Base-by-base conservation (phyloP, 2,888 invertebrate species). In the Tenthredo distinguenda region DNA sequence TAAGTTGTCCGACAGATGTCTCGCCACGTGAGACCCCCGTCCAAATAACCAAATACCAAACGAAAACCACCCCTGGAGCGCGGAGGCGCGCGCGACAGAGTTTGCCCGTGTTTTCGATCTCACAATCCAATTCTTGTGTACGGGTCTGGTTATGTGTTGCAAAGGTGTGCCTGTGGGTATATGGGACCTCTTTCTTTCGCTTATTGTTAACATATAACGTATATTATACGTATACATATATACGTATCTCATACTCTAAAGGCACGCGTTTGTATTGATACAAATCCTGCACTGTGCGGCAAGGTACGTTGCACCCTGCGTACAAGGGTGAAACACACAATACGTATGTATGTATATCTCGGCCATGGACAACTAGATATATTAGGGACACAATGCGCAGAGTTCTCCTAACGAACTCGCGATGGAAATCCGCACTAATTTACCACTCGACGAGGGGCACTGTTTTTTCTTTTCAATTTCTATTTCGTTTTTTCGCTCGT, bases 1-100 rank as follows among this genome's bases (percentile, higher is more conserved):
- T 91, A 91, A 91, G 91, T 92, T 91, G 92, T 91, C 90, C 91
- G 91, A 93, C 93, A 93, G 92, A 93, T 93, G 93, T 92, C 91
- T 92, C 93, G 89, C 93, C 89, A 90, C 93, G 91, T 93, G 93
- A 92, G 91, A 91, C 90, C 91, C 87, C 86, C 89, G 88, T 90
- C 90, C 91, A 91, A 92, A 62, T 68, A 85, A 77, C 85, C 62
- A 68, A 83, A 83, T 83, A 83, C 83, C 65, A 37, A 83, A 83
- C 62, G 43, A 34, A 83, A 83, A 71, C 83, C 47, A 83, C 83
- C 71, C 83, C 83, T 40, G 81, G 81, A 62, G 81, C 68, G 83
- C 68, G 47, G 68, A 68, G 81, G 47, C 83, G 68, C 81, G 81
- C 34, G 62, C 62, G 12, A 21, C 58, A 15, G 47, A 15, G 34